These are phyloP conservation scores for Lepidostoma basale DNA, from an alignment of 1,140 invertebrate species.

Conservation along the genomic window DNA sequence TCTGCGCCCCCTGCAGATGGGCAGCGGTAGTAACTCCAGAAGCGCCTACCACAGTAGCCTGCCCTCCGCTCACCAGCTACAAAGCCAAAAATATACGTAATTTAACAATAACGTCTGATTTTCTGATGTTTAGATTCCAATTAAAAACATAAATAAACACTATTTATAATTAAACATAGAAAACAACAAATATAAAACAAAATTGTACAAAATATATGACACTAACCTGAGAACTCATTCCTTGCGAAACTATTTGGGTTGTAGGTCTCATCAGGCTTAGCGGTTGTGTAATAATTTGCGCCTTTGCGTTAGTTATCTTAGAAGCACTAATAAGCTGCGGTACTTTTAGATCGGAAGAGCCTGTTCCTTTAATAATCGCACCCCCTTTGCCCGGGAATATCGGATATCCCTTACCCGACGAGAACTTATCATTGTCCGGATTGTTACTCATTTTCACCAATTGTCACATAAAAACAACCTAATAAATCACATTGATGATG, in stretches of 20 bases:
- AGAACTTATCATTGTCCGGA: conserved; percentile 31
- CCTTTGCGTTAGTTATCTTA: conserved; percentile 15
- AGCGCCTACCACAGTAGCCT: conserved; percentile 28
- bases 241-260: conserved; percentile 27
- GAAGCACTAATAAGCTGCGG: conserved; percentile 25
- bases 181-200: neutral
- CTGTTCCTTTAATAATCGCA: conserved; percentile 34
- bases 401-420: conserved; percentile 19
- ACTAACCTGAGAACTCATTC: conserved; percentile 32
- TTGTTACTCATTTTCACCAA: conserved; percentile 31
- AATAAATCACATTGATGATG: conserved; percentile 14
- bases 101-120: too few species aligned
- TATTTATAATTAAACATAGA: neutral
- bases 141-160: neutral
- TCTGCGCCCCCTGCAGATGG: conserved; percentile 37
- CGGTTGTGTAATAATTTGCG: conserved; percentile 27
- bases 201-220: neutral
- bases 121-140: too few species aligned
- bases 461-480: too few species aligned
- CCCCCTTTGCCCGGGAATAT: conserved; percentile 23
- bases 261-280: conserved; percentile 10
- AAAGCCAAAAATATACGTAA: too few species aligned
- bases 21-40: conserved; percentile 9
- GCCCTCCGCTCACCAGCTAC: conserved; percentile 26
- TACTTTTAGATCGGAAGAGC: conserved; percentile 19